phyloP scores from a whole-genome alignment of 2,888 invertebrate genomes.

The Ectropis crepuscularia region DNA sequence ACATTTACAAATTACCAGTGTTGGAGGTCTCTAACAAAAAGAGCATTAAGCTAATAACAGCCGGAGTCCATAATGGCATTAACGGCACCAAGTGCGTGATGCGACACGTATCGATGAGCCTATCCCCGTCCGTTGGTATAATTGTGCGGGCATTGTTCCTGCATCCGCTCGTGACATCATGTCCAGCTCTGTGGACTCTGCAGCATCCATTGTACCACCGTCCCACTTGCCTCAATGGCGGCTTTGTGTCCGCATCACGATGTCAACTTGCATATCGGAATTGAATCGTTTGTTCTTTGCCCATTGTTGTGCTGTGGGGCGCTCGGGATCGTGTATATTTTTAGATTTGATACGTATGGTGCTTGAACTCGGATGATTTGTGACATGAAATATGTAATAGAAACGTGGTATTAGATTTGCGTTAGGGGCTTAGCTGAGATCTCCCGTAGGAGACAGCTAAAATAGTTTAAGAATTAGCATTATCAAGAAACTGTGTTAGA shows the following conservation, averaged over 20 bases:
- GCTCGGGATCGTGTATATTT: slow-evolving; percentile 26
- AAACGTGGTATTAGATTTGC: not conserved
- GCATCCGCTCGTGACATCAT: slow-evolving; percentile 70
- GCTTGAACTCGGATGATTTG: slow-evolving; percentile 10
- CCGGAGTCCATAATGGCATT: slow-evolving; percentile 3
- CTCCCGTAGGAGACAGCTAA: no score
- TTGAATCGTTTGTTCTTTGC: slow-evolving; percentile 44
- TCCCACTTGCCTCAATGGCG: slow-evolving; percentile 61
- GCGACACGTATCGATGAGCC: slow-evolving; percentile 26
- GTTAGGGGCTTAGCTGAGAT: slow-evolving; percentile 2
- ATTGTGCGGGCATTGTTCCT: slow-evolving; percentile 67
- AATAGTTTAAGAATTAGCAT: no score
- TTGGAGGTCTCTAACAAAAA: slow-evolving; percentile 7
- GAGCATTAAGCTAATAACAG: slow-evolving; percentile 10
- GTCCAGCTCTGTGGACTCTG: slow-evolving; percentile 32
- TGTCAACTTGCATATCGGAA: slow-evolving; percentile 42
- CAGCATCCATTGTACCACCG: slow-evolving; percentile 61
- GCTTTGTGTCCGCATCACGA: slow-evolving; percentile 60
- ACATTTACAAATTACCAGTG: no score
- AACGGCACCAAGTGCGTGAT: slow-evolving; percentile 10
- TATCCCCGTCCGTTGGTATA: slow-evolving; percentile 47
- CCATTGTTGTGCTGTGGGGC: slow-evolving; percentile 29
- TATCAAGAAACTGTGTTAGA: no score
- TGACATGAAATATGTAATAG: not conserved
- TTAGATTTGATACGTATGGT: slow-evolving; percentile 25